Evolutionary conservation across 2,888 invertebrate genomes (phyloP).

Genomic region (Drosophila picticornis): DNA sequence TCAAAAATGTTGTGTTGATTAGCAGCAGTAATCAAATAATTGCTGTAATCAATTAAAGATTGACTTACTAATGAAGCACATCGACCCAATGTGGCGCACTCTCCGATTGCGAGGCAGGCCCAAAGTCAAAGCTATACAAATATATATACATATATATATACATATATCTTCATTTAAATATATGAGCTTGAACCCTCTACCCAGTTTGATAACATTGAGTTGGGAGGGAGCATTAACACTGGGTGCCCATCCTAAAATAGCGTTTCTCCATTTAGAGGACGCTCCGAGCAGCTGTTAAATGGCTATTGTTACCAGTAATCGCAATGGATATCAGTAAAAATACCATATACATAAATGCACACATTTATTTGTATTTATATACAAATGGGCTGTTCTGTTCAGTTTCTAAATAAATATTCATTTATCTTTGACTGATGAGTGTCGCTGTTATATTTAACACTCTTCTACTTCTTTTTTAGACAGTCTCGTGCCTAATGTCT

Average conservation of each 20-base stretch:
- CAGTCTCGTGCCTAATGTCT: slow-evolving; percentile 59
- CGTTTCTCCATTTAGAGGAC: slow-evolving; percentile 23
- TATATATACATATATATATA: not conserved
- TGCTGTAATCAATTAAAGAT: slow-evolving; percentile 35
- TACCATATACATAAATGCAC: not conserved
- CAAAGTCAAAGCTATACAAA: not conserved
- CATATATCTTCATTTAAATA: not conserved
- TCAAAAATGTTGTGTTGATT: slow-evolving; percentile 22
- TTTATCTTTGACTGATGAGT: slow-evolving; percentile 6
- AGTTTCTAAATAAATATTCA: slow-evolving; percentile 15
- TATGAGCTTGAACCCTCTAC: slow-evolving; percentile 38
- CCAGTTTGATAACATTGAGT: not conserved
- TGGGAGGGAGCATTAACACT: slow-evolving; percentile 35
- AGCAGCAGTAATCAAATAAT: slow-evolving; percentile 41
- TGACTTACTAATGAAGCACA: slow-evolving; percentile 40
- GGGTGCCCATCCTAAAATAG: slow-evolving; percentile 36
- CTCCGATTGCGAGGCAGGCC: not conserved
- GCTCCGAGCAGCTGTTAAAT: slow-evolving; percentile 42
- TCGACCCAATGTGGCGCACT: slow-evolving; percentile 10
- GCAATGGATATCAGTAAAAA: not conserved
- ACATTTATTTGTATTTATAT: not conserved
- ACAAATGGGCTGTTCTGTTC: not conserved
- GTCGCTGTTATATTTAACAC: not conserved
- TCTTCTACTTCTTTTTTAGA: slow-evolving; percentile 12
- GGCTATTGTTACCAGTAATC: slow-evolving; percentile 11